Evolutionary conservation across 2,113 vertebrate species (phyloP).

Genomic region (Myrmecobius fasciatus): DNA sequence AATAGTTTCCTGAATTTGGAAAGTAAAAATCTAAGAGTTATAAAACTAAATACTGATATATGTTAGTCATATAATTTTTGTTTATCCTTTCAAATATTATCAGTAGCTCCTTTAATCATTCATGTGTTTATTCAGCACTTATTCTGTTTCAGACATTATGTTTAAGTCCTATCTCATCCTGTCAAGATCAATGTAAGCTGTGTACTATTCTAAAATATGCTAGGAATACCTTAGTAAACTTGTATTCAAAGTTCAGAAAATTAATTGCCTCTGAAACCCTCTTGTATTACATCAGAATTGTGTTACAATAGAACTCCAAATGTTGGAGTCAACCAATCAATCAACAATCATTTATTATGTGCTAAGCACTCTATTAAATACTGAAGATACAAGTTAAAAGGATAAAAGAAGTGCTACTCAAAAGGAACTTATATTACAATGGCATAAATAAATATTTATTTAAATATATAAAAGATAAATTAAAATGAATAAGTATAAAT

Average conservation of each 20-base stretch:
- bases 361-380: not conserved
- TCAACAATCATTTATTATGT: not conserved
- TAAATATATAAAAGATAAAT: no score
- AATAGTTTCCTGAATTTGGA: not conserved
- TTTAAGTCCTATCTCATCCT: not conserved
- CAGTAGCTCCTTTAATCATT: not conserved
- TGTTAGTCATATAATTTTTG: slow-evolving; percentile 12
- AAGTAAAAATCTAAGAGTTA: not conserved
- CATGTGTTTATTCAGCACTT: no score
- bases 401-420: not conserved
- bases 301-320: not conserved
- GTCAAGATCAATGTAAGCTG: not conserved
- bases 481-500: no score
- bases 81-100: slow-evolving; percentile 27
- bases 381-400: not conserved
- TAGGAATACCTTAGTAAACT: no score
- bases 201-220: not conserved
- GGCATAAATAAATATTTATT: no score
- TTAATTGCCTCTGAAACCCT: no score
- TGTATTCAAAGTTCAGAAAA: no score
- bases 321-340: not conserved
- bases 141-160: no score
- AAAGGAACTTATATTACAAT: not conserved
- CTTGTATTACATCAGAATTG: not conserved
- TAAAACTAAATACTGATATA: not conserved